Conservation (phyloP, 2,113 vertebrate species). For the Andinoacara biseriatus region DNA sequence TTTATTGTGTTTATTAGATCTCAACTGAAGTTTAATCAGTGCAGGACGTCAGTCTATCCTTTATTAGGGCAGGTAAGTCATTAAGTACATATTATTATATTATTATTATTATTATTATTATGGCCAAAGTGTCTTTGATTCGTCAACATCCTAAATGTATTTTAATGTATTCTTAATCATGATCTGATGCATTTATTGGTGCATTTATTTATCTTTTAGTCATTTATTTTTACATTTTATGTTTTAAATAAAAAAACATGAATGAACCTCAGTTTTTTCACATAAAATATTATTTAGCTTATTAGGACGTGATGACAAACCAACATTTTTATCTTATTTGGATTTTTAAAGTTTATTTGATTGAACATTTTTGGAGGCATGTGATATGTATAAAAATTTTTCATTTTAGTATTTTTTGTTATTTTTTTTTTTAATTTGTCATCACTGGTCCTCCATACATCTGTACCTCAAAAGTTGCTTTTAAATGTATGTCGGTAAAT, state of each 20-base stretch:
- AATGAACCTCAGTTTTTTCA: neutral
- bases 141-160: no score
- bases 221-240: neutral
- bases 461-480: rapidly evolving
- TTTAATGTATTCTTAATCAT: neutral
- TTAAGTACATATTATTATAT: no score
- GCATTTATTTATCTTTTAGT: neutral
- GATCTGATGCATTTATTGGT: neutral
- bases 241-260: neutral
- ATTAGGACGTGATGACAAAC: neutral
- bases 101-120: no score
- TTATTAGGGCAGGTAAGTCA: no score
- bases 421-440: neutral
- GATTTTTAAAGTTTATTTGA: neutral
- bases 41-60: no score
- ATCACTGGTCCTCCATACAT: neutral
- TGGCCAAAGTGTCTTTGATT: no score
- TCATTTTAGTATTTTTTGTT: neutral
- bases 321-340: neutral
- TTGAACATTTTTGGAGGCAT: neutral
- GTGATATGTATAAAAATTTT: neutral
- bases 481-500: neutral
- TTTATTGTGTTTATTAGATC: no score
- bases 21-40: no score
- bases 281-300: neutral